Conservation (phyloP, 2,888 invertebrate genomes). For the Beris morrisii region DNA sequence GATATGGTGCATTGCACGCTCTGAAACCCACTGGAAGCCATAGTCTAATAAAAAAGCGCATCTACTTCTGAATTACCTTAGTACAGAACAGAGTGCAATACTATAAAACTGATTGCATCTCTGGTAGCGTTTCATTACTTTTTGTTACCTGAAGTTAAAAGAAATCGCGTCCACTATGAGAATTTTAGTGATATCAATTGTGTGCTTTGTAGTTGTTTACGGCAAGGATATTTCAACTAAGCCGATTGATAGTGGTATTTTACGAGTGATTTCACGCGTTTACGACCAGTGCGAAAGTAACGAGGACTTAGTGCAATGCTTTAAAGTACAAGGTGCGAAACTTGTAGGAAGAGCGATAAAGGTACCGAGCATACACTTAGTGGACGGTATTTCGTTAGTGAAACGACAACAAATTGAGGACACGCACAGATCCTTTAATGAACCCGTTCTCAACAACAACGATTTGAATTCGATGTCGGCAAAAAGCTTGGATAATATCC, state of each 20-base stretch:
- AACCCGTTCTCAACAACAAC: constrained; percentile 60
- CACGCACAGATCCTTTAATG: constrained; percentile 49
- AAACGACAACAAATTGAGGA: constrained; percentile 55
- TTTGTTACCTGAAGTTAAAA: background rate
- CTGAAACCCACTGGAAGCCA: constrained; percentile 34
- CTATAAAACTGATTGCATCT: constrained; percentile 34
- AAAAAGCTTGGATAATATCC: constrained; percentile 63
- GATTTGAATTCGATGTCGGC: constrained; percentile 64
- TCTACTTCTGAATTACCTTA: constrained; percentile 30
- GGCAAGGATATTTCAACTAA: constrained; percentile 15
- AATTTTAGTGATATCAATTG: constrained; percentile 16
- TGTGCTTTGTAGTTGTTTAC: constrained; percentile 23
- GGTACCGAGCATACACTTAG: constrained; percentile 63
- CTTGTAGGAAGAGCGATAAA: constrained; percentile 66
- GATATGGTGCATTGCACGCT: constrained; percentile 38
- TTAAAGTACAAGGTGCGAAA: constrained; percentile 70
- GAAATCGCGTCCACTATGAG: constrained; percentile 25
- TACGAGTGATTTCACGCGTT: constrained; percentile 51
- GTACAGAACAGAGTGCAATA: constrained; percentile 22
- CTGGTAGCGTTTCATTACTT: constrained; percentile 3
- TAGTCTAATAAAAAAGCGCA: constrained; percentile 19
- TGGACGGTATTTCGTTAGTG: constrained; percentile 66
- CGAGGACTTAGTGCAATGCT: constrained; percentile 68
- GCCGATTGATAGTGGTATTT: constrained; percentile 47
- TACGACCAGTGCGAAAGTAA: constrained; percentile 63